Evolutionary conservation across 2,113 vertebrate species (phyloP).

Genomic region (Lophura nycthemera): DNA sequence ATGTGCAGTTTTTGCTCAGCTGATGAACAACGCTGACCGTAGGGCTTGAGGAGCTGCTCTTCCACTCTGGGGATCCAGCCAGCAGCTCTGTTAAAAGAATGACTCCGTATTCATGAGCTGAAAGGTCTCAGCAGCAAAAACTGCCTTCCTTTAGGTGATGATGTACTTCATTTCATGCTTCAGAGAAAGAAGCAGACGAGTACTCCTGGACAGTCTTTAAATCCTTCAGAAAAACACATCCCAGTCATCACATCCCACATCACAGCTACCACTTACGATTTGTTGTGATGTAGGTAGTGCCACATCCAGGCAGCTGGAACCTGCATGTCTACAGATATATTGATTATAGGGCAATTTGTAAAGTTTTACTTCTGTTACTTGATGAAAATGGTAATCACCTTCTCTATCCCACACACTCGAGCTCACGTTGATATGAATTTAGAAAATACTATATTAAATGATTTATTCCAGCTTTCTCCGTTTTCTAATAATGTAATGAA

Average conservation of each 20-base stretch:
- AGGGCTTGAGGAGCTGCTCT: not conserved
- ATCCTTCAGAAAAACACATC: not conserved
- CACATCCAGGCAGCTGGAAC: not conserved
- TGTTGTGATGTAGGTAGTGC: not conserved
- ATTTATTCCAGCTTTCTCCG: constrained; percentile 55
- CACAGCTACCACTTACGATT: not conserved
- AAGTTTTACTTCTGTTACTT: not conserved
- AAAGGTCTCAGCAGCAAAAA: not conserved
- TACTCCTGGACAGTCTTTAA: not conserved
- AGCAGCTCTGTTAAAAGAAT: not conserved
- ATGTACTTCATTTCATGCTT: not conserved
- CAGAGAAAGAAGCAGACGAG: not conserved
- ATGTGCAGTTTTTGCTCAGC: not conserved
- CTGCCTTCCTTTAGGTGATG: not conserved
- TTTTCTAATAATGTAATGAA: constrained; percentile 62
- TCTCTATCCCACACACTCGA: not conserved
- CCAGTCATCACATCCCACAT: not conserved
- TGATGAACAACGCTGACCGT: not conserved
- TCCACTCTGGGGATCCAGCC: not conserved
- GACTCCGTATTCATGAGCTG: not conserved
- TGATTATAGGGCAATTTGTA: not conserved
- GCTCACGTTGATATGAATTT: not conserved
- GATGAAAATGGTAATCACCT: constrained; percentile 9
- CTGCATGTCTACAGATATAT: not conserved
- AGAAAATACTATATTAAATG: constrained; percentile 50